These are phyloP conservation scores for Phragmatobia fuliginosa DNA, from an alignment of 2,888 invertebrate species.

Conservation along the genomic window DNA sequence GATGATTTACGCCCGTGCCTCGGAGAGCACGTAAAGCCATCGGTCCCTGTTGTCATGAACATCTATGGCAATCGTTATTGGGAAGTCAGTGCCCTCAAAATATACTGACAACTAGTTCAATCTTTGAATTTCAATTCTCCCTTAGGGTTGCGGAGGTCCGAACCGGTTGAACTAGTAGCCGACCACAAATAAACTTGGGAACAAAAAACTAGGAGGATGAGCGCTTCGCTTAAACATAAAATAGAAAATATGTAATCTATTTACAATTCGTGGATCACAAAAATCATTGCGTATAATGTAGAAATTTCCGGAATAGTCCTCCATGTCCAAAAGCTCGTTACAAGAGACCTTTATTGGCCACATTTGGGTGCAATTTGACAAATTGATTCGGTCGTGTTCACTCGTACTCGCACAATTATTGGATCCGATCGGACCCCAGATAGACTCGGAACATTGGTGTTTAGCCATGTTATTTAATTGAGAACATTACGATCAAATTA, in stretches of 20 bases:
- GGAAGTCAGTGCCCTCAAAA: no score
- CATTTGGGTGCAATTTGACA: slow-evolving; percentile 62
- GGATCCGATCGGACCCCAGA: slow-evolving; percentile 51
- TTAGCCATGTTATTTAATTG: slow-evolving; percentile 35
- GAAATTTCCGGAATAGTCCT: slow-evolving; percentile 42
- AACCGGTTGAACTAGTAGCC: no score
- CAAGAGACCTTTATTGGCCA: slow-evolving; percentile 58
- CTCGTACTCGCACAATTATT: slow-evolving; percentile 61
- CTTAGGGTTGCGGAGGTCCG: no score
- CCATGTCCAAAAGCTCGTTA: slow-evolving; percentile 50
- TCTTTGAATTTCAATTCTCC: no score
- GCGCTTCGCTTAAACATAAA: no score
- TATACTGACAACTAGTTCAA: no score
- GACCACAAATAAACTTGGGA: no score
- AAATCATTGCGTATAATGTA: not conserved
- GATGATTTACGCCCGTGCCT: no score
- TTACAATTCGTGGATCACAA: not conserved
- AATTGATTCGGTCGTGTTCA: slow-evolving; percentile 66
- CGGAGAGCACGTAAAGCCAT: no score
- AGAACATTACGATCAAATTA: slow-evolving; percentile 18
- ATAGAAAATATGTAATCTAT: not conserved
- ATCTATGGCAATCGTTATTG: no score
- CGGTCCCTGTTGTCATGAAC: no score
- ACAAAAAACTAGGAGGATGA: no score
- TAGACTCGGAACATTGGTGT: slow-evolving; percentile 35